Base-by-base conservation (phyloP, 2,113 vertebrate species). In the Nematolebias whitei region DNA sequence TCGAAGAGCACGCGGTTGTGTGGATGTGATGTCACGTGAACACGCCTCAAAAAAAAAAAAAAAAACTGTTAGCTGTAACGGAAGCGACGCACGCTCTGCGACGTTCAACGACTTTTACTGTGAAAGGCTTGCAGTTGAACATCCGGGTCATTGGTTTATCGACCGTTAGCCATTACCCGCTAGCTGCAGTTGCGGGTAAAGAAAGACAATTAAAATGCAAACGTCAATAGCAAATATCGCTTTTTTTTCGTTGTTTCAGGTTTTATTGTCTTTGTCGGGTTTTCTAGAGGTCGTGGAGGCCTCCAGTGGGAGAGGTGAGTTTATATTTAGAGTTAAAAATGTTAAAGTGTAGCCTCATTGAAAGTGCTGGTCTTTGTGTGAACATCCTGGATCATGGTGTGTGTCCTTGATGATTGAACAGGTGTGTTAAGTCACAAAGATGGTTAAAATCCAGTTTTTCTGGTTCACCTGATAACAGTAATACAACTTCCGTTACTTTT, bases 221-320 rank as follows among this genome's bases (percentile, higher is more conserved):
- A 71, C 68, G 2, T 72, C 84, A 58, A 1, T 71, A 0, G 10
- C 77, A 0, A 80, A 83, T 0, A 4, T 91, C 22, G 65, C 64
- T 0, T 35, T 90, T 24, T 67, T 89, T 18, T 88, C 78, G 0
- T 50, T 86, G 22, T 19, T 87, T 5, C 83, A 87, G 1, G 19
- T 83, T 22, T 78, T 92, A 1, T 44, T 90, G 51, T 74, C 52
- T 12, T 12, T 86, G 15, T 78, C 79, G n/a, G 68, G 52, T 49
- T 71, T 88, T n/a, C 79, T 73, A 0, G 63, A 83, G 6, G 79
- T 80, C 1, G 79, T 77, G 0, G 74, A 85, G 2, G 88, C 87
- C 9, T 85, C 74, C 11, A 68, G 76, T 18, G 65, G 79, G 0
- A 85, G 35, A 89, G 93, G 93, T 93, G 83, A 86, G 86, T 78